Conservation (phyloP, 1,140 invertebrate genomes). For the Sitophilus oryzae region DNA sequence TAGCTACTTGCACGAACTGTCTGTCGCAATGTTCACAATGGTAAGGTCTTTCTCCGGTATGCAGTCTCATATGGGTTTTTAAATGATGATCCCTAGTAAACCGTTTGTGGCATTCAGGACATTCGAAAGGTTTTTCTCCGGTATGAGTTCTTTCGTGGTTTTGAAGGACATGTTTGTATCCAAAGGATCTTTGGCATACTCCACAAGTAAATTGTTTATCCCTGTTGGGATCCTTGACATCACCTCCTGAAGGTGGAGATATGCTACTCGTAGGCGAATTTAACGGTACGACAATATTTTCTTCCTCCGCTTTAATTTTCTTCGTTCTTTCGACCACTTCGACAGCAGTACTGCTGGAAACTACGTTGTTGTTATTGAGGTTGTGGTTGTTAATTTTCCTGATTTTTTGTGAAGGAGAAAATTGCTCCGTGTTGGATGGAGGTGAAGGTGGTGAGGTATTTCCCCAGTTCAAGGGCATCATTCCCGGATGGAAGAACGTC, state of each 20-base stretch:
- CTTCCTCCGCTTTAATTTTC: conserved; percentile 38
- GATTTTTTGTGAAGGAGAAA: conserved; percentile 38
- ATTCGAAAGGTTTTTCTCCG: conserved; percentile 94
- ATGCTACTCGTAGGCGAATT: conserved; percentile 48
- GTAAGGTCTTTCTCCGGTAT: conserved; percentile 91
- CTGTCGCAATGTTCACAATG: conserved; percentile 85
- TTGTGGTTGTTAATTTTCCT: conserved; percentile 46
- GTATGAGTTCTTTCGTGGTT: conserved; percentile 97
- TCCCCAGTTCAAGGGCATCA: conserved; percentile 42
- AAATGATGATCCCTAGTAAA: conserved; percentile 95
- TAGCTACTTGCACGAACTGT: conserved; percentile 91
- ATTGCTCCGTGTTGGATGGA: conserved; percentile 32
- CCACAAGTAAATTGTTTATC: conserved; percentile 84
- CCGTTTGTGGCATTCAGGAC: conserved; percentile 86
- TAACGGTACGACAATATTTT: conserved; percentile 31
- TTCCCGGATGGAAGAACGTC: conserved; percentile 48
- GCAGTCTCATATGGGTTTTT: conserved; percentile 87
- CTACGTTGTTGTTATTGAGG: conserved; percentile 46
- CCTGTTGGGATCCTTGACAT: conserved; percentile 51
- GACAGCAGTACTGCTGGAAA: conserved; percentile 44
- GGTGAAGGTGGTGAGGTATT: conserved; percentile 41
- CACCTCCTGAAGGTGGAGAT: conserved; percentile 47
- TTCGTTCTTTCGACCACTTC: conserved; percentile 37
- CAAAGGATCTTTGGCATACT: conserved; percentile 78
- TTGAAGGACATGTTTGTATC: conserved; percentile 91